phyloP scores from a whole-genome alignment of 2,888 invertebrate genomes.

The Cerastoderma edule region DNA sequence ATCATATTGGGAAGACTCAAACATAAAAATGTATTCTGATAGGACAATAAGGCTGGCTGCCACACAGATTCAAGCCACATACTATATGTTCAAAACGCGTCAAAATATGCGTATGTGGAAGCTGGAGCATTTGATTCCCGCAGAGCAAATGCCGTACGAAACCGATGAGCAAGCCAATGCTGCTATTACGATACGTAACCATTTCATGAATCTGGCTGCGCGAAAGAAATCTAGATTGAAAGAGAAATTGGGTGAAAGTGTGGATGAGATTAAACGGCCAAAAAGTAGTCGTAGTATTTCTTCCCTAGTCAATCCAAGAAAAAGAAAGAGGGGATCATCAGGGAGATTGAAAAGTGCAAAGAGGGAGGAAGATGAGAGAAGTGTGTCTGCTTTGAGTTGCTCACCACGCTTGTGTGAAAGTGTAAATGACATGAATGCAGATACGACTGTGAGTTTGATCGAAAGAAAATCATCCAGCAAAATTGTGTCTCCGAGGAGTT shows the following conservation, averaged over 20 bases:
- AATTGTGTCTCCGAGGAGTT: slow-evolving; percentile 9
- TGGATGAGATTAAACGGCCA: slow-evolving; percentile 15
- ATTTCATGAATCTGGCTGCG: slow-evolving; percentile 17
- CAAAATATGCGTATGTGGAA: slow-evolving; percentile 17
- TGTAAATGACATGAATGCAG: background rate
- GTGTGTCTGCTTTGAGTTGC: background rate
- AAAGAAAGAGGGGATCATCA: slow-evolving; percentile 22
- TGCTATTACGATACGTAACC: slow-evolving; percentile 4
- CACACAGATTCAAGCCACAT: slow-evolving; percentile 42
- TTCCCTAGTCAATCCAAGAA: slow-evolving; percentile 4
- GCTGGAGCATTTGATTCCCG: background rate
- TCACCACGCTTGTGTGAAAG: background rate
- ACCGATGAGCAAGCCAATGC: slow-evolving; percentile 11
- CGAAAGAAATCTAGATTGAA: slow-evolving; percentile 18
- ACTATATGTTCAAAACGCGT: slow-evolving; percentile 42
- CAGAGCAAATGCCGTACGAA: slow-evolving; percentile 19
- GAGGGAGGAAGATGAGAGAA: background rate
- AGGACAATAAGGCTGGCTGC: slow-evolving; percentile 43
- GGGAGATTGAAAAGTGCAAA: background rate
- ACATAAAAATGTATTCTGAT: slow-evolving; percentile 59
- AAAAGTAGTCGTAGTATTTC: slow-evolving; percentile 6
- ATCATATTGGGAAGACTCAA: slow-evolving; percentile 53
- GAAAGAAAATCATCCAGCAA: background rate
- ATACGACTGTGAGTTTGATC: slow-evolving; percentile 1
- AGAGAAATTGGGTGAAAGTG: background rate